Conservation (phyloP, 2,113 vertebrate genomes). For the Onychorhynchus coronatus region DNA sequence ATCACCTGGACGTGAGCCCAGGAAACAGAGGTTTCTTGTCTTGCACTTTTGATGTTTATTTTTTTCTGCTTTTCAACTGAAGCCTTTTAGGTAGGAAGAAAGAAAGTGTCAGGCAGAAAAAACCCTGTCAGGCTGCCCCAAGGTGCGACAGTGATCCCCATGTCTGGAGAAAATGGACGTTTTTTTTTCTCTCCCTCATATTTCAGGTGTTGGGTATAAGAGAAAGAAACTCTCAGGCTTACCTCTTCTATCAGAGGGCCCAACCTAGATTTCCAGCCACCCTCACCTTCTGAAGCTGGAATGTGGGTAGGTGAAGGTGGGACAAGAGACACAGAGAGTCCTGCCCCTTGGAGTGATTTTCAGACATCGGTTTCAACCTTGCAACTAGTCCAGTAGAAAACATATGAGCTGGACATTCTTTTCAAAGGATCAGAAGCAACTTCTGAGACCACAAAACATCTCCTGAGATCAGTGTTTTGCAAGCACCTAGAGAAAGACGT, state of each 20-base stretch:
- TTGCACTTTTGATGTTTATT: neutral
- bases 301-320: rapidly evolving
- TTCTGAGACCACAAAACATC: neutral
- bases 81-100: neutral
- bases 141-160: neutral
- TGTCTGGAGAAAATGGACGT: neutral
- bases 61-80: neutral
- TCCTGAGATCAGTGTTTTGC: neutral
- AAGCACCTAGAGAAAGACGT: neutral
- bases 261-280: neutral
- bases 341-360: neutral
- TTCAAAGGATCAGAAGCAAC: neutral
- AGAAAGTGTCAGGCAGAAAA: neutral
- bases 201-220: neutral
- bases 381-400: neutral
- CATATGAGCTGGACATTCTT: neutral
- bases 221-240: neutral
- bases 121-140: too few relatives aligned
- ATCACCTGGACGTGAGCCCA: rapidly evolving
- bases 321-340: neutral
- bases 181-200: neutral
- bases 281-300: neutral
- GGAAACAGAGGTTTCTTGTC: neutral
- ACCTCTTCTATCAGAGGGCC: neutral
- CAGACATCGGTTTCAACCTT: neutral